These are phyloP conservation scores for Cynopterus sphinx DNA, from an alignment of 2,797 vertebrate genomes.

Conservation along the genomic window DNA sequence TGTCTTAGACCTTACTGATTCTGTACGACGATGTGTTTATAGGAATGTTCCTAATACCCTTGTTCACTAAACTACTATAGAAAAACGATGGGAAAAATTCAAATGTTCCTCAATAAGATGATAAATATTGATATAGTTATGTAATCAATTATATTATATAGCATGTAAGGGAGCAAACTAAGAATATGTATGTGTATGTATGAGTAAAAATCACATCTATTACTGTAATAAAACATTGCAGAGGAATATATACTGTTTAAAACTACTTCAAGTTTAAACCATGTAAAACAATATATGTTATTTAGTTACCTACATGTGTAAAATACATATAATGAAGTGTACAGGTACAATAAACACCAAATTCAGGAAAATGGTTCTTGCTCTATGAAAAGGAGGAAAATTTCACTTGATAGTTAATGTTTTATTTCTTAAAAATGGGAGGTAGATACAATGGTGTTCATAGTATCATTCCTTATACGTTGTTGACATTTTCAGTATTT, in stretches of 20 bases:
- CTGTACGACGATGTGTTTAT: not conserved
- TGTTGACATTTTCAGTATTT: not conserved
- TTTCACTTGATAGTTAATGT: not conserved
- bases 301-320: not conserved
- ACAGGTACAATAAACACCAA: not conserved
- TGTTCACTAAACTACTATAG: not conserved
- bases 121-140: not conserved
- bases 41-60: not conserved
- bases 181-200: not conserved
- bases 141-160: not conserved
- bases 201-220: not conserved
- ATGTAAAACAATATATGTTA: not conserved
- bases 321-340: not conserved
- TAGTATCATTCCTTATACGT: not conserved
- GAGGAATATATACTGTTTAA: not conserved
- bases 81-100: not conserved
- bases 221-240: not conserved
- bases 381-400: not conserved
- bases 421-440: not conserved
- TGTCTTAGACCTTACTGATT: not conserved
- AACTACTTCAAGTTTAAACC: not conserved
- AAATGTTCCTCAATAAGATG: not conserved
- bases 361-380: not conserved
- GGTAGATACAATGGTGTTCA: not conserved
- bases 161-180: not conserved